Percentiles rank a stretch among this genome's conserved stretches.
Conservation (phyloP, 2,888 invertebrate species). For the Sycophila texana region DNA sequence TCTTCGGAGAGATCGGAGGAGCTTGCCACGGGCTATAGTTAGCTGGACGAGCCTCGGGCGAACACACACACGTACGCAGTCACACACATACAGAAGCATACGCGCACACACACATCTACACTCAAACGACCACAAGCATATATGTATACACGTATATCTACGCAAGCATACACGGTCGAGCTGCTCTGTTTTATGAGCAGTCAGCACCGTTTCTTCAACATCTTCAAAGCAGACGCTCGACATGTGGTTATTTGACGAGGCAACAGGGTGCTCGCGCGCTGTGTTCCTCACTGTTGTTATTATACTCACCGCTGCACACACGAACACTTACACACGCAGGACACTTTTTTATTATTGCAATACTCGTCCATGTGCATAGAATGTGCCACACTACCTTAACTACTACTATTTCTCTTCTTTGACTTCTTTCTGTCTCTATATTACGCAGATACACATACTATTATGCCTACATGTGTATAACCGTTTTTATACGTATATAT, state of each 20-base stretch:
- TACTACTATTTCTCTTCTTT: slow-evolving; percentile 50
- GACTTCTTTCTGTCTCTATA: slow-evolving; percentile 48
- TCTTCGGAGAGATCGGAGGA: slow-evolving; percentile 44
- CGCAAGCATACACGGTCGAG: slow-evolving; percentile 47
- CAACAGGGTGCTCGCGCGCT: slow-evolving; percentile 12
- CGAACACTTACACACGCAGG: slow-evolving; percentile 64
- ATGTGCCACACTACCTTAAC: slow-evolving; percentile 61
- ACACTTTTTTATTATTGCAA: slow-evolving; percentile 67
- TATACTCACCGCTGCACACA: slow-evolving; percentile 69
- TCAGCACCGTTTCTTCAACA: slow-evolving; percentile 61
- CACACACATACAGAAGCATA: slow-evolving; percentile 33
- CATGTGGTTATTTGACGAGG: background rate
- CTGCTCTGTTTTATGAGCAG: slow-evolving; percentile 73
- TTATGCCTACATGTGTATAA: slow-evolving; percentile 59
- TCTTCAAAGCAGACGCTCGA: slow-evolving; percentile 35
- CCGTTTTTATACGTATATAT: slow-evolving; percentile 60
- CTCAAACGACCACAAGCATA: slow-evolving; percentile 16
- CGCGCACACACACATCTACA: slow-evolving; percentile 5
- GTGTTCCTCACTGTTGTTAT: slow-evolving; percentile 72
- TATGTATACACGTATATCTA: slow-evolving; percentile 33
- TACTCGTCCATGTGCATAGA: slow-evolving; percentile 68
- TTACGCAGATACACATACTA: slow-evolving; percentile 54
- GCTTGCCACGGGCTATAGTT: slow-evolving; percentile 50
- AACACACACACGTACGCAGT: slow-evolving; percentile 40
- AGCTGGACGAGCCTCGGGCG: slow-evolving; percentile 55